Base-by-base conservation (phyloP, 2,888 invertebrate species). In the Balanococcus diminutus region DNA sequence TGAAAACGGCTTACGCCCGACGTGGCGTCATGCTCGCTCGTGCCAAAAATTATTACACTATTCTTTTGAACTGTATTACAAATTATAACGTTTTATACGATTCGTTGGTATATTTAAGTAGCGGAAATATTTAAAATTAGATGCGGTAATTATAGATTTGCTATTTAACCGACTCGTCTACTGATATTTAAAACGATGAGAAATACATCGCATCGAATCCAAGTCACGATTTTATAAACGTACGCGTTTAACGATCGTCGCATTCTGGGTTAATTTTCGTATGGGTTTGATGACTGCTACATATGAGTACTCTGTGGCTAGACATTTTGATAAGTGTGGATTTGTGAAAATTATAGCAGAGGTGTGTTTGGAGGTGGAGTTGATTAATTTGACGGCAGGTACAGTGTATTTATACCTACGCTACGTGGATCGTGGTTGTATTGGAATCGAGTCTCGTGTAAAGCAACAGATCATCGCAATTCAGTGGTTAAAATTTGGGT, bases 81-180 rank as follows among this genome's bases (percentile, higher is more conserved):
- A 67, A 67, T 67, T 67, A 67, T 56, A 67, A 67, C 67, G 67
- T 67, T 67, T 56, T 56, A 56, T 56, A 28, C 28, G 75, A 79
- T 79, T 8, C 36, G 36, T 6, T 56, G 56, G 22, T 56, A 56
- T 72, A 56, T 72, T 72, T 72, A 79, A 79, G 36, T 79, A 19
- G 28, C 75, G 75, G 75, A 79, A 79, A 79, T 79, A 79, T 79
- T 79, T 79, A 79, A 79, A 79, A 79, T 79, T 79, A 79, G 75
- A 79, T 36, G 28, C 75, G 75, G 36, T 79, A 79, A 79, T 79
- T 79, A 79, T 79, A 79, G 67, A 67, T 67, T 67, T 67, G 28
- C 67, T 31, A 67, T 67, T 67, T 67, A 67, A 67, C 67, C 67
- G 56, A 56, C 22, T 56, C 56, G 67, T 67, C 28, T 67, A 67